Base-by-base conservation (phyloP, 2,888 invertebrate genomes). In the Dexiosoma caninum region DNA sequence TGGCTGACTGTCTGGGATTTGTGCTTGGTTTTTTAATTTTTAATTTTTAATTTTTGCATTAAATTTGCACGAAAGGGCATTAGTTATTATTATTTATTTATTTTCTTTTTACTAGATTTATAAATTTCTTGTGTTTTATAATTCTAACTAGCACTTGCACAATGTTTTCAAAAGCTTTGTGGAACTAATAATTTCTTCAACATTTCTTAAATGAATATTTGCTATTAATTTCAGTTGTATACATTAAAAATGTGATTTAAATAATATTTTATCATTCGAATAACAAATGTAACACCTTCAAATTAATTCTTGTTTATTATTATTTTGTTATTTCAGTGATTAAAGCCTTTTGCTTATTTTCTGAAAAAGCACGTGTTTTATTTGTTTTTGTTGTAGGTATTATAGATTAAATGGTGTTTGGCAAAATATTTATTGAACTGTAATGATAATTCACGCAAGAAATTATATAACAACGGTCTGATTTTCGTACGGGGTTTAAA, bases 401-500 rank as follows among this genome's bases (percentile, higher is more conserved):
- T 40, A 55, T 35, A 35, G 35, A 32, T 40, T 67, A 16, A 21
- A 9, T 16, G 51, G 30, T 14, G 23, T 71, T 35, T 62, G 55
- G 49, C 19, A n/a, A 51, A 60, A 40, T 66, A 64, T 60, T 32
- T 74, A n/a, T 67, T 62, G 30, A 69, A 74, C 30, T 74, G 66
- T 77, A 81, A 72, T 81, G 77, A 81, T 67, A 66, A 80, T 51
- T 74, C 62, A 70, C 51, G 37, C 42, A 35, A 35, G 44, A 66
- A 62, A 30, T 30, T 60, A 44, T 53, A 46, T 42, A 16, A 64
- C 64, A 60, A 66, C 64, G 71, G 60, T 71, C 32, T 64, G 12
- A 40, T 42, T 40, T 57, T 46, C 35, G 19, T 6, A 55, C 79
- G 69, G 57, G 40, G 55, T 49, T 35, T 5, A 46, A 60, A 37